Evolutionary conservation across 1,140 invertebrate genomes (phyloP), one percentile per base, ranked within the genome.

Genomic region (Oryctes rhinoceros): DNA sequence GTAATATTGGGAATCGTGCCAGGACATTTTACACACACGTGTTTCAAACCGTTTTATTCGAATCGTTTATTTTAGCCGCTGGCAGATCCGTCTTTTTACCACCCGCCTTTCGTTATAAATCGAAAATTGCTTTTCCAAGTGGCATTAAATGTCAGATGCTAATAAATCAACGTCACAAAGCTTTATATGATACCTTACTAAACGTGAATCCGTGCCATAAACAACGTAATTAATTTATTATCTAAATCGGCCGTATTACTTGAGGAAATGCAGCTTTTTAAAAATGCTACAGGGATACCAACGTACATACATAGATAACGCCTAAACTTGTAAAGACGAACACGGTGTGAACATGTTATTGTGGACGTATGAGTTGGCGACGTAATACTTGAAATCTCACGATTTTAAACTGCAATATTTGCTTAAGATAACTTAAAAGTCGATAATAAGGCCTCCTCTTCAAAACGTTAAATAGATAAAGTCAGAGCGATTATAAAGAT

Each of bases 1-100:
- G 47, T 76, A 76, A 76, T 76, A 76, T 24, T 76, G 75, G 75
- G 75, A 76, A 76, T 18, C 47, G 37, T 76, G 75, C 75, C 75
- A 76, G 20, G 6, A 24, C 37, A 76, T 76, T 76, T 76, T 39
- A 71, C 35, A 47, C 75, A 39, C 75, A 76, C 75, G 75, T 76
- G 75, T 76, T 76, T 76, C 65, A 76, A 39, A 49, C 20, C 37
- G 37, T 76, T 76, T 76, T 48, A 76, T 76, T 76, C 75, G 75
- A 71, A 71, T 71, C 24, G 65, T 71, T 71, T 71, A 71, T 71
- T 71, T 71, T 71, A 5, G 65, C 18, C 20, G 65, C 15, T 71
- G 65, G 65, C 65, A 71, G 65, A 71, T 71, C 65, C 35, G 65
- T 71, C 65, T 71, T 71, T 71, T 71, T 71, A 71, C 24, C 65